These are phyloP conservation scores for Sinocyclocheilus anshuiensis DNA, from an alignment of 2,113 vertebrate species.

Conservation along the genomic window DNA sequence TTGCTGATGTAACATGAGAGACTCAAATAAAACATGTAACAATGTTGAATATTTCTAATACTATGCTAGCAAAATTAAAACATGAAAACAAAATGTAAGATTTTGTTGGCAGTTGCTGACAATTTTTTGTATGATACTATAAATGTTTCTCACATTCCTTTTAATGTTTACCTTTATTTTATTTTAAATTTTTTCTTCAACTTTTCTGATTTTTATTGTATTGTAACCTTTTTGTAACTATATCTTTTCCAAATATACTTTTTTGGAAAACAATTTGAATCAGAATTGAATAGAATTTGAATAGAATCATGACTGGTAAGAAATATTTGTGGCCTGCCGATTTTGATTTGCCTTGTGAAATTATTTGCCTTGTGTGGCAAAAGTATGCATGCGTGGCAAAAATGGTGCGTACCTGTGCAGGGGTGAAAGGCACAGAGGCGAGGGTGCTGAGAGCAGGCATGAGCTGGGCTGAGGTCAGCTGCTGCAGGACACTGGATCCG, in stretches of 20 bases:
- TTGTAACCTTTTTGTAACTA: not conserved
- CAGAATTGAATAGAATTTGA: too few species aligned
- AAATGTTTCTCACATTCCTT: too few species aligned
- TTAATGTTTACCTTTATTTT: not conserved
- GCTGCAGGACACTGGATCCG: conserved; percentile 71
- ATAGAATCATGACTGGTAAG: not conserved
- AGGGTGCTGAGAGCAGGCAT: conserved; percentile 62
- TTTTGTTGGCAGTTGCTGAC: not conserved
- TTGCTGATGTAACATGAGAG: not conserved
- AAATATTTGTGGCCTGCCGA: not conserved
- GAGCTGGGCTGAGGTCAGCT: conserved; percentile 69
- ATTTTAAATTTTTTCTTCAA: not conserved
- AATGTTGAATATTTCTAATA: not conserved
- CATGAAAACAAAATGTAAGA: not conserved
- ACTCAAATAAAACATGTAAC: not conserved
- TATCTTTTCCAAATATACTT: not conserved
- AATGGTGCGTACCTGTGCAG: conserved; percentile 70
- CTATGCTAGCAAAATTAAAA: not conserved
- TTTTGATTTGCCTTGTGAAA: not conserved
- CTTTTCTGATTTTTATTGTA: not conserved
- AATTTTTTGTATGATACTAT: not conserved
- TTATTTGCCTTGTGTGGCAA: not conserved
- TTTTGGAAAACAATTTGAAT: too few species aligned
- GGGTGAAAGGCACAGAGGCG: conserved; percentile 66
- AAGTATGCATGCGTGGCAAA: not conserved